Base-by-base conservation (phyloP, 64 coral and sea anemone genomes). In the Porites lutea region DNA sequence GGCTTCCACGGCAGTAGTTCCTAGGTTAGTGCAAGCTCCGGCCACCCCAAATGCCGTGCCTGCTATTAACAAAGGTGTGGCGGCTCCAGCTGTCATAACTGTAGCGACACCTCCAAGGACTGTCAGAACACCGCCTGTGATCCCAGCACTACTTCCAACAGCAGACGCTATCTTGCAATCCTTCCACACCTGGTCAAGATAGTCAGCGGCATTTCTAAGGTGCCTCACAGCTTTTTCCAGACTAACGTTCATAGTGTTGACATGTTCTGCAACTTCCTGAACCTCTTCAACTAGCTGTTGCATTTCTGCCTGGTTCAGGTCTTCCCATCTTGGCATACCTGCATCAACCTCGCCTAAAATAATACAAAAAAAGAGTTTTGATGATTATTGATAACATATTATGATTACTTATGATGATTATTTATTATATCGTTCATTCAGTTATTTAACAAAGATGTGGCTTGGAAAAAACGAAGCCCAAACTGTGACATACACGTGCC, bases 21-120 rank as follows among this genome's bases (percentile, higher is more conserved):
- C 80, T 4, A 83, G 61, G 16, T 67, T 67, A 49, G 46, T 50
- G 9, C 80, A 83, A 20, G 60, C 22, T 20, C 80, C 59, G 8
- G 61, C 78, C 58, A 61, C 78, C 58, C 55, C 55, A 45, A 81
- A 19, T 67, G 80, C 80, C 47, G 60, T 47, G 11, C 80, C 80
- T 20, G 61, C 45, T 12, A 83, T 51, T 13, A 83, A 51, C 43
- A 83, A 83, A 12, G 80, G 80, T 0, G 47, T 3, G 18, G 80
- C 80, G 8, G 3, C 23, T 19, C 80, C 80, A 5, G 48, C 48
- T 5, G 80, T 83, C 61, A 83, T 83, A 45, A 67, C 27, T 66
- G 80, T 83, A 0, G 61, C 80, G 6, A 83, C 19, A 66, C 62
- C 80, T 14, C 61, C 60, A 21, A 15, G 21, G 2, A 83, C 45